These are phyloP conservation scores for Labeo rohita DNA, from an alignment of 2,113 vertebrate species.

Conservation along the genomic window DNA sequence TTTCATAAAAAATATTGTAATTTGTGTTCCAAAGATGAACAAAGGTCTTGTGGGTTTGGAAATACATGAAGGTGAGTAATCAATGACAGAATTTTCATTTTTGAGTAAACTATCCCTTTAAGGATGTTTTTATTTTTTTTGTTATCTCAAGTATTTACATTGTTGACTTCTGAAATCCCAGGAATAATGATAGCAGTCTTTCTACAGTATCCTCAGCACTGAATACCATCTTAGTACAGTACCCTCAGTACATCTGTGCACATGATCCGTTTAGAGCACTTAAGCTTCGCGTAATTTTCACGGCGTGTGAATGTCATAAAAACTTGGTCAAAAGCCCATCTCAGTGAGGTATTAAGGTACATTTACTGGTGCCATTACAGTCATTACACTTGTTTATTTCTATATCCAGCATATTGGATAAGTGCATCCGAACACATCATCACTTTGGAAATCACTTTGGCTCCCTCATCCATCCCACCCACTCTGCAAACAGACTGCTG, in stretches of 20 bases:
- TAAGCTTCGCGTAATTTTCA: background rate
- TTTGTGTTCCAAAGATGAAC: too few relatives aligned
- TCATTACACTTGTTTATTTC: background rate
- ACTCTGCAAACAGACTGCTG: constrained; percentile 33
- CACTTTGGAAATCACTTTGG: background rate
- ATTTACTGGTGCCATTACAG: background rate
- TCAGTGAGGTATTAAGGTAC: background rate
- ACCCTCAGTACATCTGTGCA: background rate
- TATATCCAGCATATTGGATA: background rate
- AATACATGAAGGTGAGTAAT: too few relatives aligned
- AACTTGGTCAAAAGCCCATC: background rate
- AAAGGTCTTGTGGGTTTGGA: too few relatives aligned
- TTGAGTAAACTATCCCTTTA: too few relatives aligned
- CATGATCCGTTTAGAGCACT: background rate
- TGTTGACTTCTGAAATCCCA: too few relatives aligned
- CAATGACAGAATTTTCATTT: too few relatives aligned
- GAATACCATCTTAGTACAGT: background rate
- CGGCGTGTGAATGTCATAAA: background rate
- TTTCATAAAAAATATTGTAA: too few relatives aligned
- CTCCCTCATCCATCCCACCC: background rate
- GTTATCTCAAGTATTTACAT: background rate
- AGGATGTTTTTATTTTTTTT: too few relatives aligned
- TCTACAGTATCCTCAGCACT: background rate
- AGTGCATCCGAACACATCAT: constrained; percentile 42
- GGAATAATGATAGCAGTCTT: background rate